A percentile compares a stretch with the other conserved stretches of the same genome.
Conservation (phyloP, 2,113 vertebrate genomes). For the Zapus hudsonius region DNA sequence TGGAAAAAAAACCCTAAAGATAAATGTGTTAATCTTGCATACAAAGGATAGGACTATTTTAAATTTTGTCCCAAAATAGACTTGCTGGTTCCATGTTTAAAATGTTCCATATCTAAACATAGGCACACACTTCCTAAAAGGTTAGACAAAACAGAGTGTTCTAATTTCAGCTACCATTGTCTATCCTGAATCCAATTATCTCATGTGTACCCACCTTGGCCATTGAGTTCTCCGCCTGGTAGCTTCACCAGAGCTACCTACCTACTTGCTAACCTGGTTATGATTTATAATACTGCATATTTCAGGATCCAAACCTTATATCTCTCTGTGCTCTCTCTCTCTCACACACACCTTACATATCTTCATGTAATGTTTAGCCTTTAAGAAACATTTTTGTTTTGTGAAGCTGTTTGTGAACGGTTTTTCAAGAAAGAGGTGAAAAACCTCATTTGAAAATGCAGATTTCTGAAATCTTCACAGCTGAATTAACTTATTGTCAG, state of each 20-base stretch:
- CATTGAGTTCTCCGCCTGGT: slow-evolving; percentile 6
- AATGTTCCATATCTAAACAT: slow-evolving; percentile 41
- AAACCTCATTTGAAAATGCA: not conserved
- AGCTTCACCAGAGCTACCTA: not conserved
- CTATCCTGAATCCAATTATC: slow-evolving; percentile 34
- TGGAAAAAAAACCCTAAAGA: slow-evolving; percentile 45
- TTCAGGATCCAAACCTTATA: not conserved
- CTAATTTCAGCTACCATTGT: slow-evolving; percentile 22
- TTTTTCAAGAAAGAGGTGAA: slow-evolving; percentile 6
- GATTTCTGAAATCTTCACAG: slow-evolving; percentile 37
- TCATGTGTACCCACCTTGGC: not conserved
- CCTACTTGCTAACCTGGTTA: not conserved
- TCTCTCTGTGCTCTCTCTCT: too few relatives aligned
- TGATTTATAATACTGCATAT: not conserved
- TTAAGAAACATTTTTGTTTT: slow-evolving; percentile 40
- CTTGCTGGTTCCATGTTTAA: slow-evolving; percentile 9
- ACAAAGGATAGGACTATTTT: slow-evolving; percentile 2
- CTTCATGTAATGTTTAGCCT: slow-evolving; percentile 34
- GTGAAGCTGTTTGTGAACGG: slow-evolving; percentile 13
- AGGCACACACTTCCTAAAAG: slow-evolving; percentile 17
- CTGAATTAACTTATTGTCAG: slow-evolving; percentile 20
- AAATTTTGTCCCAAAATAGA: slow-evolving; percentile 42
- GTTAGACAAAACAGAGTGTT: not conserved
- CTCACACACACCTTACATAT: not conserved
- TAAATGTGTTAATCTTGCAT: slow-evolving; percentile 48